Evolutionary conservation across 23 tunicate species (phyloP), one percentile per base, ranked within the genome.

Genomic region (Phallusia fumigata): DNA sequence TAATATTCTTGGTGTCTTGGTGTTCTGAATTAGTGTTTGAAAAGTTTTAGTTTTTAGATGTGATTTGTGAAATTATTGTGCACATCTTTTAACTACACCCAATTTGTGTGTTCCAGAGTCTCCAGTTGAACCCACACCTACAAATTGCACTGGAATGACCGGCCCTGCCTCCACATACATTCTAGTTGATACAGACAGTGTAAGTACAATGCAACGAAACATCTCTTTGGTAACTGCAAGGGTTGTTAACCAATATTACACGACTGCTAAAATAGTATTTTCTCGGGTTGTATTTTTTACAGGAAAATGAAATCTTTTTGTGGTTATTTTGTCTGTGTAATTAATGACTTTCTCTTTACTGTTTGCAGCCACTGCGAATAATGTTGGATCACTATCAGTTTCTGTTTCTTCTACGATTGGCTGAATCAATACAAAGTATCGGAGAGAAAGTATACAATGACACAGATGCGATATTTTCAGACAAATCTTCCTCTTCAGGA

Each of bases 381-480:
- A 90, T 83, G 87, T 31, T 92, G 33, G 86, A 87, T 84, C 97
- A 92, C 35, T 72, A 87, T 34, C 91, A 92, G 75, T 92, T 83
- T 69, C 75, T 87, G 28, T 92, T 83, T 77, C 79, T 92, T 12
- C 47, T 83, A 0, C 88, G 86, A 0, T 73, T 92, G 32, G 65
- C 69, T 0, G 97, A 92, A 0, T 88, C 88, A 73, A 73, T 92
- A 22, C 85, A 83, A 32, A 64, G 80, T 64, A 58, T 92, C 28
- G 97, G 91, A 0, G 78, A 92, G 83, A 79, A 87, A 64, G 87
- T 87, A 2, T 75, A 31, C 36, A 80, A 65, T 21, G 87, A 83
- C 79, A 87, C 86, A 30, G 74, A 26, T 24, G 72, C 86, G 0
- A 87, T 87, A 18, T 81, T 87, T 13, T 82, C 91, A 19, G 83